Conservation (phyloP, 2,888 invertebrate genomes). For the Drosophila meridiana region DNA sequence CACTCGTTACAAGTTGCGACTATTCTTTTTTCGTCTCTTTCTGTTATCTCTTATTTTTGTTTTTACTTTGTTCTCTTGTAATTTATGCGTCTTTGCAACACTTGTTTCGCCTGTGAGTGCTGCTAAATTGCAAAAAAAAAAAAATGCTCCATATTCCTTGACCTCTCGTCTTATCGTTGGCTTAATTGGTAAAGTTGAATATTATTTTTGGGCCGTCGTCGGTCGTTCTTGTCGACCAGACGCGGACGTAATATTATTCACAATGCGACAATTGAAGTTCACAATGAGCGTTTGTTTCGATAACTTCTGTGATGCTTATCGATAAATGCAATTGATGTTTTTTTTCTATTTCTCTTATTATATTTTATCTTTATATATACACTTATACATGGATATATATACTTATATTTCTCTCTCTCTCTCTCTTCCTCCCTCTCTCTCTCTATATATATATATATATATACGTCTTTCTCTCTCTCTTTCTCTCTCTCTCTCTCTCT, state of each 20-base stretch:
- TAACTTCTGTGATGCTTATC: constrained; percentile 30
- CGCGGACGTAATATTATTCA: constrained; percentile 24
- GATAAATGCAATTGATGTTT: constrained; percentile 16
- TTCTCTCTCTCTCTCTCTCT: background rate
- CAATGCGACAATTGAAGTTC: constrained; percentile 42
- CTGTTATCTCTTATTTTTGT: constrained; percentile 6
- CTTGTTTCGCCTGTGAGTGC: constrained; percentile 24
- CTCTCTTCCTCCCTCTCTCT: background rate
- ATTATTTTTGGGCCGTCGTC: constrained; percentile 20
- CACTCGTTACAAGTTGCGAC: background rate
- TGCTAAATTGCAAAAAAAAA: constrained; percentile 3
- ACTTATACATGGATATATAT: background rate
- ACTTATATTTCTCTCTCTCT: no score
- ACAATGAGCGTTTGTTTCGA: constrained; percentile 16
- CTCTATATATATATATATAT: no score
- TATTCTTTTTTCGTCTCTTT: background rate
- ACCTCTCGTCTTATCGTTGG: constrained; percentile 26
- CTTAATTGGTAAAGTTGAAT: constrained; percentile 69
- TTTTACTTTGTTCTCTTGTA: constrained; percentile 29
- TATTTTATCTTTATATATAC: background rate
- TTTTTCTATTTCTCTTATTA: background rate
- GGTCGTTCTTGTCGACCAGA: constrained; percentile 5
- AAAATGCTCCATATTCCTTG: constrained; percentile 4
- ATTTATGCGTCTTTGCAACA: constrained; percentile 68
- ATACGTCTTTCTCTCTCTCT: background rate